Base-by-base conservation (phyloP, 2,888 invertebrate species). In the Dryococelus australis region DNA sequence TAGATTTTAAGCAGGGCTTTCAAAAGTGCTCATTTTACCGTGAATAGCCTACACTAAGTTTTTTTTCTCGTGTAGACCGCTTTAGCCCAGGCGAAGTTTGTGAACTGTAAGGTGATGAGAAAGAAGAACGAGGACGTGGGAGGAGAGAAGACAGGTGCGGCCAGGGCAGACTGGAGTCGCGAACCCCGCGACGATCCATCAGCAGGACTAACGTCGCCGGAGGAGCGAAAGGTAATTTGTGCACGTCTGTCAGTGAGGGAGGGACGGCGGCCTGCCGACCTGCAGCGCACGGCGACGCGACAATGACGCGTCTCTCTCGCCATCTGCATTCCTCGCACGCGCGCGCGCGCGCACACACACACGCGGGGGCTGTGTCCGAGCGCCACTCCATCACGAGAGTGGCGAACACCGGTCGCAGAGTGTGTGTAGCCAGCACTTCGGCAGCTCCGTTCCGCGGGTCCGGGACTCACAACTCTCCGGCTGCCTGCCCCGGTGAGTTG, bases 371-470 rank as follows among this genome's bases (percentile, higher is more conserved):
- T 65, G 65, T 65, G 65, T 24, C n/a, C 65, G 65, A 65, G 65
- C 65, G n/a, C 65, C 65, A 65, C 65, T 65, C 16, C 65, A 65
- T n/a, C 65, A 65, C 65, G 65, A 65, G 65, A 65, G 65, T n/a
- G 65, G 65, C 6, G 65, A 16, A 65, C 65, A 65, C 20, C 8
- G 20, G 65, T 24, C 24, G 65, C 65, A 2, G 8, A 16, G 65
- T 24, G 65, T 65, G 51, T 4, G 51, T 20, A 35, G 35, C 35
- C 35, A 35, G 35, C 35, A 35, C 35, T 35, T 35, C 35, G 35
- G 35, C 35, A 4, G 35, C 35, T 35, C 35, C 4, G 35, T 35
- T 35, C 35, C 35, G 35, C 35, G 35, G 35, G 35, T 35, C 35
- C 35, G 35, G 35, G 35, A 35, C 35, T 35, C 35, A 35, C 35